These are phyloP conservation scores for Clupea harengus DNA, from an alignment of 2,113 vertebrate species.

Conservation along the genomic window DNA sequence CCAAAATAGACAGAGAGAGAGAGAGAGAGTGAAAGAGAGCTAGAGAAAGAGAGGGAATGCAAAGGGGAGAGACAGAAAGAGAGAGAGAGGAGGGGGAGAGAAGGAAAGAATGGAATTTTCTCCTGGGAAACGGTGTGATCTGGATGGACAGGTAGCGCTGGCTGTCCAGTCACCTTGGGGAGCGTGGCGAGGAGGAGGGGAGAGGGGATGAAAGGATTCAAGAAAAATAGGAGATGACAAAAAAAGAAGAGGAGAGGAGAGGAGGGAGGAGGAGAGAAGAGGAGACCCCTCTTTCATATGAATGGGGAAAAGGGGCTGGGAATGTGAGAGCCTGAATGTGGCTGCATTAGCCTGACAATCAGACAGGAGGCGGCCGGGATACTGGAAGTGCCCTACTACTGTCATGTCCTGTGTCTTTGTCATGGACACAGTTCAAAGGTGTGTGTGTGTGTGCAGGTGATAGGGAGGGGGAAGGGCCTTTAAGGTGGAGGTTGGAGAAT, in stretches of 20 bases:
- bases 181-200: background rate
- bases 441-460: too few relatives aligned
- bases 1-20: constrained; percentile 77
- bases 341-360: too few relatives aligned
- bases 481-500: too few relatives aligned
- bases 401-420: too few relatives aligned
- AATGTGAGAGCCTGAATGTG: background rate
- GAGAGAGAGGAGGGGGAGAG: background rate
- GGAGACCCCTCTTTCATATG: background rate
- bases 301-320: background rate
- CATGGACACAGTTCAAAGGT: constrained; percentile 10
- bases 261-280: background rate
- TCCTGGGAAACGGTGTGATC: background rate
- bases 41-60: background rate
- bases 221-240: background rate
- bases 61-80: background rate
- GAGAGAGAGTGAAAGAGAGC: constrained; percentile 52
- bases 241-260: background rate
- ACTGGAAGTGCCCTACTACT: too few relatives aligned
- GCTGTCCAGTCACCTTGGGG: background rate
- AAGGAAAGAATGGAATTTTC: background rate
- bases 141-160: background rate
- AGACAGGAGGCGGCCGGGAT: too few relatives aligned
- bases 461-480: too few relatives aligned
- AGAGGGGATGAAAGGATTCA: background rate